Evolutionary conservation across 2,797 vertebrate species (phyloP), one percentile per base, ranked within the genome.

Genomic region (Enteromius viviparus): DNA sequence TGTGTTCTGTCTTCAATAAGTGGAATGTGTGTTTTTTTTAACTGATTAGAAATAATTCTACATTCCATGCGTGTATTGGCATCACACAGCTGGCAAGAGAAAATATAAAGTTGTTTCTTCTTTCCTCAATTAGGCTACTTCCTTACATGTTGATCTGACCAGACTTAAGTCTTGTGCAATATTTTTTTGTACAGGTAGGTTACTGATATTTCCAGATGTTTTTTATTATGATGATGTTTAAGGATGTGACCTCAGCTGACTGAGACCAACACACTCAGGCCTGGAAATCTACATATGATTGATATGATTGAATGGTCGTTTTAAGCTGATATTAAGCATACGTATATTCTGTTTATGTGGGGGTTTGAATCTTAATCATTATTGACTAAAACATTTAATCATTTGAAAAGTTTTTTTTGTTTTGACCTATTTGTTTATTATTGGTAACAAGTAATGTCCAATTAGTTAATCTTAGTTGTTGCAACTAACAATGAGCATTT

Each of bases 151-250:
- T 51, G 60, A 51, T 76, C 15, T 55, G 29, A 21, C 8, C 49
- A 21, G 49, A 51, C 49, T 17, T 2, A 19, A 51, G 49, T 51
- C 49, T 66, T 55, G 34, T 71, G 65, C 32, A 80, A 45, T 29
- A 12, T 80, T 5, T 65, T 42, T 12, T 82, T 64, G 65, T 76
- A 71, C 37, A 75, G 21, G n/a, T 55, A 64, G 32, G 64, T 80
- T 71, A 80, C 58, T 65, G 23, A 71, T 49, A 65, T 62, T 70
- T 37, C 10, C 68, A 66, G 65, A 71, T 64, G 26, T 11, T 40
- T 81, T 69, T 32, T 40, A 66, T 42, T 29, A 53, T 65, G 45
- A 17, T 71, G 42, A 29, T 80, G 60, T 40, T 51, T 66, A 23
- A 78, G 47, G 60, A 23, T 34, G 23, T 87, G 77, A 37, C 9